Evolutionary conservation across 2,797 vertebrate genomes (phyloP), one percentile per base, ranked within the genome.

Genomic region (Morus bassanus): DNA sequence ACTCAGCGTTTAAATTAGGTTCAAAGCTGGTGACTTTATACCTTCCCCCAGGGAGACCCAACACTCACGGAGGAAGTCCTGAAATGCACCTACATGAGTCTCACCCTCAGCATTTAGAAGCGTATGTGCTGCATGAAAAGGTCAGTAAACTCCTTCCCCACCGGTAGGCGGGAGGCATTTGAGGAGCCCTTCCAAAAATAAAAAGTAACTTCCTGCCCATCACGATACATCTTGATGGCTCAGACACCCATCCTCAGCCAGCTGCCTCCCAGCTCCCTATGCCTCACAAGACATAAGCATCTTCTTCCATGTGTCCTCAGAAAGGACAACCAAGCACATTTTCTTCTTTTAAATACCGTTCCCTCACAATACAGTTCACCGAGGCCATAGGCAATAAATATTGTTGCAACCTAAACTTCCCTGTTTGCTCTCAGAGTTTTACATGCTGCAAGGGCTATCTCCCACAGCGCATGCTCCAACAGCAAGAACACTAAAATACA

Each of bases 21-120:
- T 85, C 78, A 87, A 88, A 93, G 77, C 56, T 50, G 15, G 72
- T 91, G 88, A 87, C 90, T 91, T 95, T 89, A 92, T 39, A 94
- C 18, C 80, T 70, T 88, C 78, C 86, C 43, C 25, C 87, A 64
- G 84, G 3, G 78, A 87, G 89, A 95, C 46, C 51, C 39, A 86
- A 91, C 73, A 88, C 96, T 89, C 2, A 1, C 12, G 72, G 85
- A 94, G 93, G 96, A 95, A 95, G 83, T 27, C 70, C 21, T 51
- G 60, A 84, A 84, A 73, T 0, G 4, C 21, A 88, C 76, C 69
- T 76, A 31, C 10, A 2, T 2, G 7, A 70, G 10, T 68, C 73
- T 90, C 65, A 84, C 15, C n/a, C 76, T 75, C 82, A 73, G 77
- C 27, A 28, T 46, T 85, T 25, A 65, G 43, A 51, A 91, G 48